Percentiles rank a stretch among this genome's conserved stretches.
Conservation (phyloP, 2,113 vertebrate genomes). For the Dicerorhinus sumatrensis region DNA sequence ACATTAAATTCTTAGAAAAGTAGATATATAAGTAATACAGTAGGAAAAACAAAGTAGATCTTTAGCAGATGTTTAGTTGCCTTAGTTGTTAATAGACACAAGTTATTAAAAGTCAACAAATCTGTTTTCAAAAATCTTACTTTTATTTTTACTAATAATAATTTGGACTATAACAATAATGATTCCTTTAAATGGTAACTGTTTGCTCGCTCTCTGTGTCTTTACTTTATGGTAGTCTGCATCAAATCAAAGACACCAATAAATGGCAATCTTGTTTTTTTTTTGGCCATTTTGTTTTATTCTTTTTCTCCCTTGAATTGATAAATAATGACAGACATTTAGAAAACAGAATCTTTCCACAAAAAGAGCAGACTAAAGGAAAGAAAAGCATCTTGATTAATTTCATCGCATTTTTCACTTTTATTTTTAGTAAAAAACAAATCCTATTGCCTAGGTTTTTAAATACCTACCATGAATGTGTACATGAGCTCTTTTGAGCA, state of each 20-base stretch:
- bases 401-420: not conserved
- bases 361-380: not conserved
- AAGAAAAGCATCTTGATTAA: not conserved
- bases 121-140: not conserved
- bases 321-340: not conserved
- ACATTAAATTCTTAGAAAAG: not conserved
- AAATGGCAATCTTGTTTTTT: not conserved
- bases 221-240: not conserved
- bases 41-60: not conserved
- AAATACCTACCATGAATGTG: not conserved
- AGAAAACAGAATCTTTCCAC: not conserved
- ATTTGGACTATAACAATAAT: not conserved
- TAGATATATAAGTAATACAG: not conserved
- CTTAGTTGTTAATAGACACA: not conserved
- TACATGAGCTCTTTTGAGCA: not conserved
- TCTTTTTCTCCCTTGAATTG: not conserved
- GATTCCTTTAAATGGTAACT: not conserved
- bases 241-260: not conserved
- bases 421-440: not conserved
- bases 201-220: not conserved
- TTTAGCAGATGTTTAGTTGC: not conserved
- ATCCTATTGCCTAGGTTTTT: not conserved
- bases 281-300: not conserved
- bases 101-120: constrained; percentile 14
- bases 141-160: not conserved